phyloP scores from a whole-genome alignment of 2,113 vertebrate species.

The Sapajus apella region DNA sequence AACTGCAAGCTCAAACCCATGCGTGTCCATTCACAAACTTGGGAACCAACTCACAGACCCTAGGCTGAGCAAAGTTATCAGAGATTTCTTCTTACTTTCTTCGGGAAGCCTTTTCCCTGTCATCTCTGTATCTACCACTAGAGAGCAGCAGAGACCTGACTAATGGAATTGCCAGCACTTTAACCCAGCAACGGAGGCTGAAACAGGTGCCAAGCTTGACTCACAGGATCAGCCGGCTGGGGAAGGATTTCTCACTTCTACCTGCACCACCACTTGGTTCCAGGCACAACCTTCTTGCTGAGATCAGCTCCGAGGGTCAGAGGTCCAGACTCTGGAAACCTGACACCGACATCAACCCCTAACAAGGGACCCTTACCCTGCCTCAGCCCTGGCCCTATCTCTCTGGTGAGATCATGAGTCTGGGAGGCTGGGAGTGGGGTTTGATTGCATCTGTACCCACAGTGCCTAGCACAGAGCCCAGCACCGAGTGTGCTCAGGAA shows the following conservation, averaged over 20 bases:
- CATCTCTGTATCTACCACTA: background rate
- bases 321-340: background rate
- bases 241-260: background rate
- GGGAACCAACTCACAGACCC: background rate
- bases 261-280: background rate
- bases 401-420: background rate
- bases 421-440: background rate
- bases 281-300: background rate
- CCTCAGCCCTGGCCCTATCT: background rate
- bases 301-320: background rate
- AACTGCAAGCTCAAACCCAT: background rate
- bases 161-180: background rate
- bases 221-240: too few species aligned
- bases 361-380: background rate
- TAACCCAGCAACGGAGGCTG: background rate
- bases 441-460: background rate
- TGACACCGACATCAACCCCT: background rate
- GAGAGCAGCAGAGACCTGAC: conserved; percentile 72
- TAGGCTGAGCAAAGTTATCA: too few species aligned
- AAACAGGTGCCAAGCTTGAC: background rate
- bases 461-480: background rate
- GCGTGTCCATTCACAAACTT: background rate
- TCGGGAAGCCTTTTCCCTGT: background rate
- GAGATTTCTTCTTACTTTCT: background rate
- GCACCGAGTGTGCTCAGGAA: background rate